Evolutionary conservation across 2,888 invertebrate genomes (phyloP), one percentile per base, ranked within the genome.

Genomic region (Limenitis camilla): DNA sequence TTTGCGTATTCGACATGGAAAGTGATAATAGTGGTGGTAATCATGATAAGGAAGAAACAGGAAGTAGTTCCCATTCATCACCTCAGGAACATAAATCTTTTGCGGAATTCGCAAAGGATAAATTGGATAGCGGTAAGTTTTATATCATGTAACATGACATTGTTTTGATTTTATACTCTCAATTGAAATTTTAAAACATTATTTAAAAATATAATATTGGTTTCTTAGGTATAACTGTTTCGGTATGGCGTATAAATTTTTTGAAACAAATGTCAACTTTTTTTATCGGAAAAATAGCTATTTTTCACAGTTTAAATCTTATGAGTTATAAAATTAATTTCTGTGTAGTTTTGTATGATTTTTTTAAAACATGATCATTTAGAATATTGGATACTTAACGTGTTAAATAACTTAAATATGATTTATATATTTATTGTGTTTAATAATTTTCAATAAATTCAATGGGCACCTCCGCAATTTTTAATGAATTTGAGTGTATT

Each of bases 21-120:
- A 71, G 72, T 54, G 82, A 85, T 61, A 80, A 80, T 47, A 66
- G 68, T 53, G 69, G 68, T 51, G 76, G 73, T 42, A 78, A 72
- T 59, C 64, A 72, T 39, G 84, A 83, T 48, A 81, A 80, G 60
- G 85, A 87, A 49, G 82, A 83, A 42, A 78, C 74, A 56, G 81
- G 77, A 63, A 80, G 78, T 58, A 87, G 87, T 65, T 71, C 86
- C 4, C 80, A 83, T 55, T 84, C 87, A 38, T 82, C 86, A 29
- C 87, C 87, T 0, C 83, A 86, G 58, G 87, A 87, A 65, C 85
- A 85, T 58, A 81, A 72, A 65, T 79, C 86, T 55, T 87, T 87
- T 61, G 82, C 87, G 3, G 87, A 87, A 64, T 84, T 86, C 57
- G 87, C 87, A 9, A 87, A 87, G 69, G 87, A 87, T 65, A 87